Percentiles rank a stretch among this genome's conserved stretches.
phyloP scores from a whole-genome alignment of 2,888 invertebrate genomes.

The Monoplex corrugatus region DNA sequence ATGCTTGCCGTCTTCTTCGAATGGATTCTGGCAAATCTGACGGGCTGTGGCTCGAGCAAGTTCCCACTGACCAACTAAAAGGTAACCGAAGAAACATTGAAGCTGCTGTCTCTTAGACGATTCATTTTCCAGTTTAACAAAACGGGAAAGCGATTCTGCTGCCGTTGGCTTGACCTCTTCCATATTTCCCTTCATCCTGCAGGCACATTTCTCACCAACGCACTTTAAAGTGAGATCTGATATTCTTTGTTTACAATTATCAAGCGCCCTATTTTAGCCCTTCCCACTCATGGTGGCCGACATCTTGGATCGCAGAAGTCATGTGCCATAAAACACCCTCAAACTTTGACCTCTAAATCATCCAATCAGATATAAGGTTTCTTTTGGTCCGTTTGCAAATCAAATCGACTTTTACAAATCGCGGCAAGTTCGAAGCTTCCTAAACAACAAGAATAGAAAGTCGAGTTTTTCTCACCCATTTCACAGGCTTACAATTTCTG shows the following conservation, averaged over 20 bases:
- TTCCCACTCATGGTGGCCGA: conserved; percentile 53
- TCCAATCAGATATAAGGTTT: conserved; percentile 31
- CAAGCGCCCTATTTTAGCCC: conserved; percentile 34
- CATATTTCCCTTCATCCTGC: conserved; percentile 26
- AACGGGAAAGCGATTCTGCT: conserved; percentile 20
- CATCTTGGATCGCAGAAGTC: conserved; percentile 56
- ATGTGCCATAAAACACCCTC: conserved; percentile 49
- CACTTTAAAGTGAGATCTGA: not conserved
- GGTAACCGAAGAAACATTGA: conserved; percentile 76
- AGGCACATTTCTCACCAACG: not conserved
- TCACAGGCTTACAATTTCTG: not conserved
- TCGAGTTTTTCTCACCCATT: not conserved
- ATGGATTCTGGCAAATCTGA: conserved; percentile 41
- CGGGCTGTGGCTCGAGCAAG: conserved; percentile 66
- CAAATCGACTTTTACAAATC: conserved; percentile 33
- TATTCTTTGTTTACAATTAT: conserved; percentile 3
- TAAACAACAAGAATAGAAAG: conserved; percentile 30
- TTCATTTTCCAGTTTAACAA: conserved; percentile 52
- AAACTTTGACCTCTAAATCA: conserved; percentile 45
- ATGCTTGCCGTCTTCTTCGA: conserved; percentile 28
- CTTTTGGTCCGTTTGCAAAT: conserved; percentile 41
- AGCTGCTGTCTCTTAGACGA: conserved; percentile 59
- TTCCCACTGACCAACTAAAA: conserved; percentile 79
- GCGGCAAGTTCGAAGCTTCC: conserved; percentile 55
- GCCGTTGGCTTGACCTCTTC: conserved; percentile 31